phyloP scores from a whole-genome alignment of 2,113 vertebrate genomes.

The Aramus guarauna region DNA sequence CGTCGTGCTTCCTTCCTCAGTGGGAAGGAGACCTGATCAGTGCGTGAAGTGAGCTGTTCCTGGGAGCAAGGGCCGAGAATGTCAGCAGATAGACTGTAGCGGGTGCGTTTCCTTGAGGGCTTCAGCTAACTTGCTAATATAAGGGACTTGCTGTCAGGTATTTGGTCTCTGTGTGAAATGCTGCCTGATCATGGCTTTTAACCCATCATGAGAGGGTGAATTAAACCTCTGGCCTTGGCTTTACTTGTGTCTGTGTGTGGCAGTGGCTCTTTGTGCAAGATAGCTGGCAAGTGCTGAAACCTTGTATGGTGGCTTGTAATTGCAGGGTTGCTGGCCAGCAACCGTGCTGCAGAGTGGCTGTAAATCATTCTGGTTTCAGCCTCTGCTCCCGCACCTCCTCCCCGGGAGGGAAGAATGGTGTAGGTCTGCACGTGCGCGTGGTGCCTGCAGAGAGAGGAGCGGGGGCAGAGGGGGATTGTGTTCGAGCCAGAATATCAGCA shows the following conservation, averaged over 20 bases:
- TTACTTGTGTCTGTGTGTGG: neutral
- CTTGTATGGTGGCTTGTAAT: neutral
- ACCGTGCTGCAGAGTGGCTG: neutral
- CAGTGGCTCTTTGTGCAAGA: neutral
- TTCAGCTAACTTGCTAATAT: neutral
- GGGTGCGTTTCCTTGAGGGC: neutral
- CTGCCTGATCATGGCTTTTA: neutral
- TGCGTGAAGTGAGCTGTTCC: neutral
- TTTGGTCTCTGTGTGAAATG: neutral
- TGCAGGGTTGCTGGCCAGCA: neutral
- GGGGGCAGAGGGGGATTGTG: neutral
- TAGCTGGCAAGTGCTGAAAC: neutral
- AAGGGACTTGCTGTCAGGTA: neutral
- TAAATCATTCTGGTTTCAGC: constrained; percentile 45
- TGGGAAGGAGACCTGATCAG: neutral
- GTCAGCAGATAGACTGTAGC: neutral
- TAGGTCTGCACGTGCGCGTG: constrained; percentile 11
- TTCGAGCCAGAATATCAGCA: neutral
- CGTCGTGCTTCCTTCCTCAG: neutral
- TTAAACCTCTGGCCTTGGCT: neutral
- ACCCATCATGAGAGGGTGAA: neutral
- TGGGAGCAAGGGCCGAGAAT: neutral
- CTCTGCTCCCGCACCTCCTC: neutral
- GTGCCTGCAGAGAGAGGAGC: constrained; percentile 40
- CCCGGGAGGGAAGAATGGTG: neutral